These are phyloP conservation scores for Laticauda colubrina DNA, from an alignment of 2,113 vertebrate species.

Conservation along the genomic window DNA sequence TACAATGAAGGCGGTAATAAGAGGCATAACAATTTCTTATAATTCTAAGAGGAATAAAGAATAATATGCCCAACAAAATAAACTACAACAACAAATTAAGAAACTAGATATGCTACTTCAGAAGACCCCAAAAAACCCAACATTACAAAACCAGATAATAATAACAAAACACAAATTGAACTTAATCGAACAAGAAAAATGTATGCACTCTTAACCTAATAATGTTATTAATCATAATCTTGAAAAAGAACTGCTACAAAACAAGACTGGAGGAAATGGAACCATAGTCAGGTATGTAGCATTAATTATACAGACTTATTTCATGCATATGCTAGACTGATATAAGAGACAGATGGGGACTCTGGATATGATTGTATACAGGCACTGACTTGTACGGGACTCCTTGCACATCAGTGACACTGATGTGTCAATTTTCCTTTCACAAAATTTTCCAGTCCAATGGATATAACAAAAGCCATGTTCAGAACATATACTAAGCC, in stretches of 20 bases:
- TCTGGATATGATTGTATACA: neutral
- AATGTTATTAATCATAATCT: neutral
- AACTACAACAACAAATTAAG: no score
- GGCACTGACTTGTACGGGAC: neutral
- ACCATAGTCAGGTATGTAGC: neutral
- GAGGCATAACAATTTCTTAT: no score
- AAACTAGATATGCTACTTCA: no score
- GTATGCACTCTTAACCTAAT: no score
- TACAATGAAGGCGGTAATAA: no score
- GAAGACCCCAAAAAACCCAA: no score
- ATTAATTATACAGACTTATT: neutral
- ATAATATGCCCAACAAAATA: no score
- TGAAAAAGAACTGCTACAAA: neutral
- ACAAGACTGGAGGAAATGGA: neutral
- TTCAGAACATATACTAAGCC: neutral
- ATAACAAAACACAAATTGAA: no score
- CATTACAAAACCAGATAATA: no score
- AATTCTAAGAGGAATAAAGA: no score
- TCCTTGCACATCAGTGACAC: neutral
- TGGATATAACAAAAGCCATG: neutral
- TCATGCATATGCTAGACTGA: neutral
- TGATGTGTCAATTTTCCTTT: neutral
- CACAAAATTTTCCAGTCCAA: neutral
- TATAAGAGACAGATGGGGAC: no score
- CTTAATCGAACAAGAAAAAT: no score